A percentile compares a stretch with the other conserved stretches of the same genome.
phyloP scores from a whole-genome alignment of 2,888 invertebrate genomes.

The Lucinisca nassula region DNA sequence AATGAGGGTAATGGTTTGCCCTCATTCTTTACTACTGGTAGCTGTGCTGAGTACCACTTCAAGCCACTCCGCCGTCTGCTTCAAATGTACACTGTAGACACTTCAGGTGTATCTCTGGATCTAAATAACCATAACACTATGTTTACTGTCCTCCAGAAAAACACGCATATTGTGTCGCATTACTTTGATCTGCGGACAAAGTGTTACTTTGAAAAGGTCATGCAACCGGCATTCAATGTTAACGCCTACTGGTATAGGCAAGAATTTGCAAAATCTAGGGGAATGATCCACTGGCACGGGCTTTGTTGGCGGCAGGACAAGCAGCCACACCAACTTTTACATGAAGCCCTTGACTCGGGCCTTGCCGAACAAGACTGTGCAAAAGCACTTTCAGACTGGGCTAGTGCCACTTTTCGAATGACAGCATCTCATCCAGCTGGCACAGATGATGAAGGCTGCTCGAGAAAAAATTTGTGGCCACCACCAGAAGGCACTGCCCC shows the following conservation, averaged over 20 bases:
- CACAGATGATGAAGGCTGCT: constrained; percentile 49
- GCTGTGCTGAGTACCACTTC: constrained; percentile 31
- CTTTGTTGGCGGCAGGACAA: too few relatives aligned
- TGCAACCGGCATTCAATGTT: constrained; percentile 70
- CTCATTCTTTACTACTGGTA: constrained; percentile 51
- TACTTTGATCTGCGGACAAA: too few relatives aligned
- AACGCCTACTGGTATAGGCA: too few relatives aligned
- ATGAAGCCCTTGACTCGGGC: constrained; percentile 26
- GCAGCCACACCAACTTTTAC: too few relatives aligned
- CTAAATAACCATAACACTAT: too few relatives aligned
- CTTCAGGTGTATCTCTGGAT: too few relatives aligned
- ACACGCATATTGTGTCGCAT: too few relatives aligned
- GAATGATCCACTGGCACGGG: too few relatives aligned
- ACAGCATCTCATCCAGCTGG: constrained; percentile 49
- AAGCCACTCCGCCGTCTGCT: not conserved
- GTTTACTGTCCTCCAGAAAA: too few relatives aligned
- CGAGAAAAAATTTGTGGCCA: constrained; percentile 72
- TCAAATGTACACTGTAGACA: not conserved
- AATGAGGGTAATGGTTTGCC: constrained; percentile 62
- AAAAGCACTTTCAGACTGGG: constrained; percentile 48
- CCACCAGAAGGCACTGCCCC: too few relatives aligned
- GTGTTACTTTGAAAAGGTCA: constrained; percentile 71
- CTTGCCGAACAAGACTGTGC: constrained; percentile 45
- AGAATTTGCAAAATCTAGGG: too few relatives aligned
- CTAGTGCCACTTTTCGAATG: constrained; percentile 39